Conservation (phyloP, 2,888 invertebrate species). For the Choristoneura rosaceana region DNA sequence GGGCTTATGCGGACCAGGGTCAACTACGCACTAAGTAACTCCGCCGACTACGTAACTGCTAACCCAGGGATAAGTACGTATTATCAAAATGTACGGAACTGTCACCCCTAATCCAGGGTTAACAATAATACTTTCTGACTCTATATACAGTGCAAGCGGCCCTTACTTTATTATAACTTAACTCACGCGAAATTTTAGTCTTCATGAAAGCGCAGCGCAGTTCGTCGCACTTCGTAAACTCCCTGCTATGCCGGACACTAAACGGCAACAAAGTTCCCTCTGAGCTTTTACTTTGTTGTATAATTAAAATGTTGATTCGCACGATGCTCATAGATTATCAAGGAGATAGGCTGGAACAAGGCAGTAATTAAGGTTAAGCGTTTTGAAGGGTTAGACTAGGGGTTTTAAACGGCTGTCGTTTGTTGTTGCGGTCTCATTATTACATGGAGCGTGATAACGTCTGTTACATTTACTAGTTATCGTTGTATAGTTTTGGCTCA, state of each 20-base stretch:
- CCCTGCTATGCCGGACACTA: slow-evolving; percentile 58
- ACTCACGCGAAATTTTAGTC: slow-evolving; percentile 24
- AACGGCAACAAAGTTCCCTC: slow-evolving; percentile 56
- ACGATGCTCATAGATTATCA: slow-evolving; percentile 44
- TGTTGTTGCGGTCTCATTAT: background rate
- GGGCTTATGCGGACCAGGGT: too few relatives aligned
- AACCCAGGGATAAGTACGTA: too few relatives aligned
- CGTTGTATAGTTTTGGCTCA: background rate
- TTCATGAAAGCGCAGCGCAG: background rate
- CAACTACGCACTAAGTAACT: too few relatives aligned
- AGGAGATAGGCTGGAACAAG: slow-evolving; percentile 21
- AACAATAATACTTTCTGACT: too few relatives aligned
- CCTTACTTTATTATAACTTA: slow-evolving; percentile 1
- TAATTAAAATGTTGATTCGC: slow-evolving; percentile 56
- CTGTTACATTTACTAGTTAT: background rate
- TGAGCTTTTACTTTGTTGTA: slow-evolving; percentile 51
- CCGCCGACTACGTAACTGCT: too few relatives aligned
- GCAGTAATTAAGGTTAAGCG: slow-evolving; percentile 2
- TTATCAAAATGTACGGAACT: too few relatives aligned
- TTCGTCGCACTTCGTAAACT: slow-evolving; percentile 56
- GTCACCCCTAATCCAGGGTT: too few relatives aligned
- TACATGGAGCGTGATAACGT: background rate
- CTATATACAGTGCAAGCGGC: too few relatives aligned
- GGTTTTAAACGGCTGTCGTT: background rate
- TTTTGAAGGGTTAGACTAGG: background rate